Conservation (phyloP, 2,113 vertebrate species). For the Neodontobutis hainanensis region DNA sequence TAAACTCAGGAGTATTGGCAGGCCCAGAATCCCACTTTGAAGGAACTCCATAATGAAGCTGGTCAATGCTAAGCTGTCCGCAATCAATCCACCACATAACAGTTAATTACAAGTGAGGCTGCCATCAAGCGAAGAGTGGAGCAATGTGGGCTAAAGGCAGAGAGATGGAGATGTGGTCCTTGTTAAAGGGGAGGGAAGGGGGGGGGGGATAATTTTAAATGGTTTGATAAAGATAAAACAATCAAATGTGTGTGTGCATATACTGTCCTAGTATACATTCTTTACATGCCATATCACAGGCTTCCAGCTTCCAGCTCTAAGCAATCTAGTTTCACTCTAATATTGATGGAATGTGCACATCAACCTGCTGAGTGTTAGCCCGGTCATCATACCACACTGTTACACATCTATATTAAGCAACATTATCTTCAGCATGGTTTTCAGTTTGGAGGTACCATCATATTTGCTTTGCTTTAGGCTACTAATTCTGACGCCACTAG, state of each 20-base stretch:
- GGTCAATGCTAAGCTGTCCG: constrained; percentile 83
- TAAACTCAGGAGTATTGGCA: constrained; percentile 83
- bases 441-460: no score
- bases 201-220: constrained; percentile 56
- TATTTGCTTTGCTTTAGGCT: no score
- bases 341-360: constrained; percentile 24
- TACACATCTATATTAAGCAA: constrained; percentile 18
- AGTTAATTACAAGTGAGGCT: constrained; percentile 82
- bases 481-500: no score
- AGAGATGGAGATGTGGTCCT: constrained; percentile 56
- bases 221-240: constrained; percentile 59
- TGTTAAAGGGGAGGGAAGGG: constrained; percentile 50
- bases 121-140: constrained; percentile 64
- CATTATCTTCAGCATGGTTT: not conserved
- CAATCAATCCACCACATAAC: constrained; percentile 83
- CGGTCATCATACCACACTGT: constrained; percentile 13
- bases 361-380: constrained; percentile 13
- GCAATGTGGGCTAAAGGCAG: constrained; percentile 49
- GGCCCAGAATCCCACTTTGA: constrained; percentile 81
- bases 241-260: constrained; percentile 52
- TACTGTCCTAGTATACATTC: constrained; percentile 10
- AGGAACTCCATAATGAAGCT: constrained; percentile 84
- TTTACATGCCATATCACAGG: constrained; percentile 29
- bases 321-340: constrained; percentile 31
- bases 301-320: constrained; percentile 13